Conservation (phyloP, 2,888 invertebrate genomes). For the Scrobipalpa costella region DNA sequence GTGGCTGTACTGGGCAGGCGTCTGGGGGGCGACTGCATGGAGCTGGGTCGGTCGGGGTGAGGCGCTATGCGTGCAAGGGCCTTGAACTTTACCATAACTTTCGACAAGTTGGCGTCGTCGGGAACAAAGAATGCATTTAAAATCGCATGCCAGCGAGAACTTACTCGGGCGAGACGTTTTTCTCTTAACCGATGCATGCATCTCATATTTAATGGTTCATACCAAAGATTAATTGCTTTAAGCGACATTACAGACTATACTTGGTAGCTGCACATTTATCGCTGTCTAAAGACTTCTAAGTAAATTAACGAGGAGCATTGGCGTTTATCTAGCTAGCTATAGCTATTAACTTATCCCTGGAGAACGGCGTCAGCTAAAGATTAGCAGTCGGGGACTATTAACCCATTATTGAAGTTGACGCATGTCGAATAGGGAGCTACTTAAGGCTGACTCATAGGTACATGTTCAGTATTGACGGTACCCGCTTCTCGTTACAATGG, state of each 20-base stretch:
- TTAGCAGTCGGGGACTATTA: conserved; percentile 25
- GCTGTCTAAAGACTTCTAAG: conserved; percentile 5
- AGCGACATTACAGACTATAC: neutral
- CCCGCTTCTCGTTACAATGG: conserved; percentile 1
- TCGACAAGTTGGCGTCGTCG: conserved; percentile 1
- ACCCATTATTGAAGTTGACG: conserved; percentile 28
- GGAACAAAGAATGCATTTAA: conserved; percentile 1
- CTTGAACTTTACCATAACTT: conserved; percentile 14
- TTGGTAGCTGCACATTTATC: neutral
- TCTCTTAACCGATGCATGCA: neutral
- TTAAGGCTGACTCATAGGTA: conserved; percentile 24
- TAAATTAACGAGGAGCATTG: neutral
- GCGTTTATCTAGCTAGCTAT: neutral
- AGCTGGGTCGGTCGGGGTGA: conserved; percentile 3
- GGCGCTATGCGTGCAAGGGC: neutral
- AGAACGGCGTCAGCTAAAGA: conserved; percentile 25
- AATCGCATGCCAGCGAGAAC: neutral
- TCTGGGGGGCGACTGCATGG: conserved; percentile 13
- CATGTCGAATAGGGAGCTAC: conserved; percentile 17
- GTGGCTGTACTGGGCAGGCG: neutral
- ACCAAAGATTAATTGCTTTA: neutral
- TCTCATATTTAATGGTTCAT: conserved; percentile 3
- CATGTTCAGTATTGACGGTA: neutral
- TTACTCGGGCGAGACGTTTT: neutral
- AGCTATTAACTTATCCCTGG: conserved; percentile 4